Evolutionary conservation across 2,113 vertebrate genomes (phyloP).

Genomic region (Oostethus manadensis): DNA sequence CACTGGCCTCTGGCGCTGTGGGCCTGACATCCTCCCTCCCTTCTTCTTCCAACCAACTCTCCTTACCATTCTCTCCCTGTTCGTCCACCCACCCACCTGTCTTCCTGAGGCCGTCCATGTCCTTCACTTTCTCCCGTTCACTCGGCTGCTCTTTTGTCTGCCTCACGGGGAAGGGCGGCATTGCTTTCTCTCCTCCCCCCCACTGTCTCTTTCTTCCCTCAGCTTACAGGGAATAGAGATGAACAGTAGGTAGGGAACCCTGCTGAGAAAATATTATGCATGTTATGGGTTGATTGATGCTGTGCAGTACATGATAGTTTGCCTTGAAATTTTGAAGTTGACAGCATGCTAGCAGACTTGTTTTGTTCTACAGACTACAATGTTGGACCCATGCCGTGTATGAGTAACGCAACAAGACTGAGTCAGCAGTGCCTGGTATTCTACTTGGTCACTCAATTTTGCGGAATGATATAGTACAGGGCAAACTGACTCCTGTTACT

Average conservation of each 20-base stretch:
- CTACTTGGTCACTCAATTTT: no score
- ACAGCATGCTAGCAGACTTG: no score
- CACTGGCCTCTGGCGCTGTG: constrained; percentile 23
- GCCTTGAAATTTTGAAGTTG: no score
- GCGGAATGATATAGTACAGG: no score
- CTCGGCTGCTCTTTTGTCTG: constrained; percentile 31
- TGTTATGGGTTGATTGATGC: no score
- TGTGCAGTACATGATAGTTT: no score
- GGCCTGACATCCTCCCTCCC: constrained; percentile 22
- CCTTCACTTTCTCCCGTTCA: constrained; percentile 12
- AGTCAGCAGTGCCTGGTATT: no score
- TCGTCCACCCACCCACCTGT: background rate
- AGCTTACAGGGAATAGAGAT: constrained; percentile 20
- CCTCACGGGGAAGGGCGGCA: constrained; percentile 34
- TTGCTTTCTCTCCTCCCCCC: constrained; percentile 19
- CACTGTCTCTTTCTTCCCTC: constrained; percentile 21
- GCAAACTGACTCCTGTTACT: no score
- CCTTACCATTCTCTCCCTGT: background rate
- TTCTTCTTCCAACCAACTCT: constrained; percentile 11
- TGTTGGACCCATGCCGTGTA: no score
- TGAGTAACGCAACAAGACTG: no score
- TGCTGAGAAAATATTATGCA: background rate
- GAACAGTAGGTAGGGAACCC: constrained; percentile 19
- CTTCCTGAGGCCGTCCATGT: constrained; percentile 13
- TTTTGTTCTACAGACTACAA: no score